Conservation (phyloP, 2,797 vertebrate species). For the Poecilia gillii region DNA sequence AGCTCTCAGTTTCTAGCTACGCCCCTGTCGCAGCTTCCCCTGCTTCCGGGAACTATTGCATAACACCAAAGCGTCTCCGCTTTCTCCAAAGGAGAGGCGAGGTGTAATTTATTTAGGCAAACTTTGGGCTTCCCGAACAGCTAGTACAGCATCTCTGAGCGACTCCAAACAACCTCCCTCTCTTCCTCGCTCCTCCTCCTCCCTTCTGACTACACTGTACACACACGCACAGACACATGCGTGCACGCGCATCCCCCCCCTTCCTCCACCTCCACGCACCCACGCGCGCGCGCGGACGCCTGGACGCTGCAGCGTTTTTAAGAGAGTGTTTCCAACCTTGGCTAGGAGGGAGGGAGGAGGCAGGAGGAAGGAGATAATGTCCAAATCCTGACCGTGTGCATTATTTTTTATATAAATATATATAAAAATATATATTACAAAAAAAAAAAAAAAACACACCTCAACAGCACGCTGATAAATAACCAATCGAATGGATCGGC, state of each 20-base stretch:
- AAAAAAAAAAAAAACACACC: neutral
- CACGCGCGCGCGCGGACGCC: conserved; percentile 77
- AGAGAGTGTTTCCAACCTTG: conserved; percentile 73
- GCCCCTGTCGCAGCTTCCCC: conserved; percentile 22
- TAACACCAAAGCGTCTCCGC: conserved; percentile 15
- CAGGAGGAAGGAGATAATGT: conserved; percentile 74
- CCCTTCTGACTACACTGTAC: conserved; percentile 64
- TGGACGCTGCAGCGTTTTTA: conserved; percentile 83
- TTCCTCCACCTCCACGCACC: conserved; percentile 67
- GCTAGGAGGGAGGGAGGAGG: conserved; percentile 66
- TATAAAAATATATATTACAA: neutral
- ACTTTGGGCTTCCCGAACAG: conserved; percentile 55
- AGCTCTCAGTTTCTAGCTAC: conserved; percentile 11
- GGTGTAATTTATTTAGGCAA: conserved; percentile 44
- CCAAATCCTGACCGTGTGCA: conserved; percentile 69
- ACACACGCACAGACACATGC: conserved; percentile 53
- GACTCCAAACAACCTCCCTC: conserved; percentile 30
- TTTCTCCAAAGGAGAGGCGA: conserved; percentile 20
- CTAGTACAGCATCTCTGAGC: conserved; percentile 61
- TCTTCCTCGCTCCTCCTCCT: conserved; percentile 10
- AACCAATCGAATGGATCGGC: conserved; percentile 70
- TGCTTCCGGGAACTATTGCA: conserved; percentile 27
- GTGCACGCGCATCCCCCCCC: conserved; percentile 50
- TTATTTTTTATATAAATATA: neutral
- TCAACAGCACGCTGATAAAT: conserved; percentile 1